Percentiles rank a stretch among this genome's conserved stretches.
Evolutionary conservation across 2,797 vertebrate genomes (phyloP).

Genomic region (Potorous gilbertii): DNA sequence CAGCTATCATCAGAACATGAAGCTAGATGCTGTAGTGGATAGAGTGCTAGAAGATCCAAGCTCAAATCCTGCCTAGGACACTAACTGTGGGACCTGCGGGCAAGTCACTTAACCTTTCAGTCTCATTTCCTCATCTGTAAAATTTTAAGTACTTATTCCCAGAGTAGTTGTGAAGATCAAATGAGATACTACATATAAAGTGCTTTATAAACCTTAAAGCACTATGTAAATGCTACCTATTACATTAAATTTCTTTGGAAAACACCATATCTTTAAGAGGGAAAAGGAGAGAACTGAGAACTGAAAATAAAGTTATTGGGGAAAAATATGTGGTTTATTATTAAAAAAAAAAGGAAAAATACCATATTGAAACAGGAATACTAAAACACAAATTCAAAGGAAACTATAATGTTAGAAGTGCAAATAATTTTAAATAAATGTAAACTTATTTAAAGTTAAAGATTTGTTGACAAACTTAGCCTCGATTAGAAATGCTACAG

Average conservation of each 20-base stretch:
- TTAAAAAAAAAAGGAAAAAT: background rate
- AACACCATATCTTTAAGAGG: background rate
- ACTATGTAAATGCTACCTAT: background rate
- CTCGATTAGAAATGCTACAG: background rate
- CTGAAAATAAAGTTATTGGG: background rate
- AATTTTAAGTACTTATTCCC: background rate
- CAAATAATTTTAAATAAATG: background rate
- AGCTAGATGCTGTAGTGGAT: background rate
- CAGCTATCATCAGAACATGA: background rate
- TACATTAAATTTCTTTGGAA: background rate
- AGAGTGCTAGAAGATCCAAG: background rate
- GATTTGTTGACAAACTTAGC: background rate
- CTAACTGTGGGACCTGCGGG: no score
- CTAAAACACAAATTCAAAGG: background rate
- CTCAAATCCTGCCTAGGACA: background rate
- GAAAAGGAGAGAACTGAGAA: background rate
- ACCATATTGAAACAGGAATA: background rate
- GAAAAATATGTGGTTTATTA: background rate
- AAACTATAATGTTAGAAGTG: background rate
- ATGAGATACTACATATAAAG: background rate
- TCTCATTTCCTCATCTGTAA: background rate
- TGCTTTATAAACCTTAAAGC: background rate
- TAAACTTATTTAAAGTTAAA: background rate
- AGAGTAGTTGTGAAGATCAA: background rate
- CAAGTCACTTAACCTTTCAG: background rate